Base-by-base conservation (phyloP, 2,888 invertebrate species). In the Cataglyphis cursor region DNA sequence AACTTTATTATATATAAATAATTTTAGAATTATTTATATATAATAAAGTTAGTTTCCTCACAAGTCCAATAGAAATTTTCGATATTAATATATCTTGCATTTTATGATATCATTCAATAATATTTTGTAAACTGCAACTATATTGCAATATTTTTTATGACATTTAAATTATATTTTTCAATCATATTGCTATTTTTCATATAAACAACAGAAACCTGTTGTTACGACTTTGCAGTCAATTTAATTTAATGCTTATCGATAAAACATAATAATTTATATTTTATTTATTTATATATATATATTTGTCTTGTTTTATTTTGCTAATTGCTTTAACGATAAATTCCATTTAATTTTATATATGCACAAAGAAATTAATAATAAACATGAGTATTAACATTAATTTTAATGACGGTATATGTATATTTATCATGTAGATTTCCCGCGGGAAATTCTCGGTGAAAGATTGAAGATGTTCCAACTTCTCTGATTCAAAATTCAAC, bases 1-100 rank as follows among this genome's bases (percentile, higher is more conserved):
- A 68, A 21, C 38, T 57, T 38, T 65, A 10, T 4, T 44, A 10
- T 9, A 31, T 15, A 44, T 59, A 51, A 51, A n/a, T 51, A 51
- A 51, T 68, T 51, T 31, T 10, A 54, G 35, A 72, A 51, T 75
- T 78, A 78, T 72, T 72, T 57, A 41, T n/a, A n/a, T n/a, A n/a
- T n/a, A n/a, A n/a, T n/a, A n/a, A n/a, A n/a, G n/a, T n/a, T n/a
- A n/a, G n/a, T 1, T 21, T 38, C 15, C 28, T 72, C 41, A 62
- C 38, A 8, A 68, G 15, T 31, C 5, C 0, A 21, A 18, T 21
- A 31, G 5, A 51, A n/a, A 59, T 10, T 21, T 21, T 38, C n/a
- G 15, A 38, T 70, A 54, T 57, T 57, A 57, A 78, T 59, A 31
- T n/a, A n/a, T 12, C 24, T 51, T 65, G 8, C 24, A 35, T 68